Evolutionary conservation across 2,888 invertebrate species (phyloP), one percentile per base, ranked within the genome.

Genomic region (Nephrocerus scutellatus): DNA sequence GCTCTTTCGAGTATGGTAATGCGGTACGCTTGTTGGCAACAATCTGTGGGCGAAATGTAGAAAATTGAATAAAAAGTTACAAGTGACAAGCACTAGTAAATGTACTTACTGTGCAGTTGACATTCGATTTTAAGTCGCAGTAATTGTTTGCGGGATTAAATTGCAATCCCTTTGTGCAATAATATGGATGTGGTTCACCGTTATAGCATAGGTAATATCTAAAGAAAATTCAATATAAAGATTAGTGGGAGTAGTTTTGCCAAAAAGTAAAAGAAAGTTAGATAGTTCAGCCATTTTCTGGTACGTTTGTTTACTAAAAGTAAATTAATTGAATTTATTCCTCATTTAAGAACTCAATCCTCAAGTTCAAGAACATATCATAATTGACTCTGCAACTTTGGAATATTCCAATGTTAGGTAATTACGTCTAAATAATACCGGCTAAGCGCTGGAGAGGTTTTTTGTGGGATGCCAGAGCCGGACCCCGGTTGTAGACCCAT

Each of bases 201-300:
- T 60, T 51, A 30, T 60, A 49, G 32, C 64, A 65, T 5, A 65
- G 43, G 23, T 47, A 66, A 41, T 52, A 54, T 14, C 54, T 54
- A 16, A 14, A 25, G 3, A 8, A 23, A 15, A 15, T 6, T 24
- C 6, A 24, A 20, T 3, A 8, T 3, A n/a, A 20, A 23, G 2
- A 19, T 23, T 14, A 3, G 6, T n/a, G 20, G 22, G 5, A 42
- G 18, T 12, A 6, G 1, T 14, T 23, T 5, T 10, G 14, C 13
- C 26, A 18, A 4, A 22, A 10, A 22, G 8, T n/a, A n/a, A n/a
- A n/a, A n/a, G n/a, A n/a, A n/a, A n/a, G n/a, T n/a, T n/a, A n/a
- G n/a, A n/a, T n/a, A n/a, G n/a, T n/a, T n/a, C n/a, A n/a, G n/a
- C n/a, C n/a, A n/a, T n/a, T n/a, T n/a, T n/a, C n/a, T n/a, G n/a